These are phyloP conservation scores for Drosophila histrio DNA, from an alignment of 2,888 invertebrate species.

Conservation along the genomic window DNA sequence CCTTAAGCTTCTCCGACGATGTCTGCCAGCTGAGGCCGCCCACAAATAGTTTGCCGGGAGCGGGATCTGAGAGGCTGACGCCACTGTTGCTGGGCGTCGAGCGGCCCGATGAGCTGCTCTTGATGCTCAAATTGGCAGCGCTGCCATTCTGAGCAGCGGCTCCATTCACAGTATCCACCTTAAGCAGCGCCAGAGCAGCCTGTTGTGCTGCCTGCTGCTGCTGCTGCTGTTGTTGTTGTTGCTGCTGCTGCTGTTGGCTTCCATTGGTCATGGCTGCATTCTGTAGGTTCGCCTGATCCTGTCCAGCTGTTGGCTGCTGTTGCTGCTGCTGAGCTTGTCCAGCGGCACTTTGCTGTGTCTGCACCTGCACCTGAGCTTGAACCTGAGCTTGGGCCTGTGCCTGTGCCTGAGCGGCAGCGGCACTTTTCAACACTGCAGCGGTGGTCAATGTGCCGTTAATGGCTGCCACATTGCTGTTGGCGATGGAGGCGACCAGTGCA, in stretches of 20 bases:
- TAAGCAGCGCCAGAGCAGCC: constrained; percentile 64
- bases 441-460: constrained; percentile 83
- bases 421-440: constrained; percentile 80
- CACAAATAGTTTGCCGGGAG: constrained; percentile 94
- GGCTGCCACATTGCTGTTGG: constrained; percentile 84
- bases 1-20: constrained; percentile 94
- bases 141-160: constrained; percentile 51
- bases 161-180: constrained; percentile 62
- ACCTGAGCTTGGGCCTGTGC: constrained; percentile 84
- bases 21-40: constrained; percentile 97
- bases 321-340: constrained; percentile 32
- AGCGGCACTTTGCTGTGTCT: constrained; percentile 49
- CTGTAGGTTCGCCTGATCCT: constrained; percentile 54
- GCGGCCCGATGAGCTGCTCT: constrained; percentile 89
- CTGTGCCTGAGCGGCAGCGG: constrained; percentile 73
- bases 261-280: constrained; percentile 43
- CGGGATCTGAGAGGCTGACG: constrained; percentile 86
- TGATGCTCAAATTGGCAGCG: constrained; percentile 70
- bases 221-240: constrained; percentile 49
- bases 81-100: constrained; percentile 89
- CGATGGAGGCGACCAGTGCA: constrained; percentile 85
- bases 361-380: constrained; percentile 39
- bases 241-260: constrained; percentile 51
- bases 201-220: constrained; percentile 60
- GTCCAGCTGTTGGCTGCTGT: constrained; percentile 39